Base-by-base conservation (phyloP, 2,113 vertebrate genomes). In the Alaudala cheleensis region DNA sequence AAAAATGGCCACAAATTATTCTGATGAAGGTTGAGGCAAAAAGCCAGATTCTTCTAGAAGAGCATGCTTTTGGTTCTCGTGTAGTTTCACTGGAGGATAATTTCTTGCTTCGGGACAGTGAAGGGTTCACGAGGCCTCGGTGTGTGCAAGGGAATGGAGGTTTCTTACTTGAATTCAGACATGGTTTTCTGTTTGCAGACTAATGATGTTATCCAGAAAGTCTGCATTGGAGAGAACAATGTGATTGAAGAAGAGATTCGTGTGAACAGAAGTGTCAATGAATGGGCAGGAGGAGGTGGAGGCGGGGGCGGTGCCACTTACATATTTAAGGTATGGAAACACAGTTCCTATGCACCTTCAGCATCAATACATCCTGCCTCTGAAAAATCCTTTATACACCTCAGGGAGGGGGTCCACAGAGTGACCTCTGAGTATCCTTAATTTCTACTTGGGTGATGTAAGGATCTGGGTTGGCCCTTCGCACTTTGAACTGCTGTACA, bases 291-390 rank as follows among this genome's bases (percentile, higher is more conserved):
- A 86, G 99, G 99, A 44, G 99, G 99, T 60, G 99, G 99, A 40
- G 99, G 99, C 0, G 99, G 99, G 2, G 99, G 99, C 2, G 99
- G 99, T n/a, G 99, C 99, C 44, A 99, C 99, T 5, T 99, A 99
- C 15, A 97, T 99, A 58, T 99, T 99, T 97, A 99, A 99, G 99
- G 99, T 99, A 96, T 91, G 91, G 28, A 86, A 93, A 57, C 56
- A 9, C 14, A 60, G 51, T 81, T 25, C 40, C 24, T 2, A 0
- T 24, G 34, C 37, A 50, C n/a, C 65, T 81, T 71, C 82, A 81
- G 29, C 51, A 15, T 29, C 34, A 44, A 25, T 29, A 57, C 16
- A 24, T 60, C 34, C 50, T 72, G 22, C 47, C 40, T 90, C 25
- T 47, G 57, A 77, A 42, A 54, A 80, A 53, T 20, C 9, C 44